phyloP scores from a whole-genome alignment of 1,140 invertebrate species.

The Vollenhovia emeryi region DNA sequence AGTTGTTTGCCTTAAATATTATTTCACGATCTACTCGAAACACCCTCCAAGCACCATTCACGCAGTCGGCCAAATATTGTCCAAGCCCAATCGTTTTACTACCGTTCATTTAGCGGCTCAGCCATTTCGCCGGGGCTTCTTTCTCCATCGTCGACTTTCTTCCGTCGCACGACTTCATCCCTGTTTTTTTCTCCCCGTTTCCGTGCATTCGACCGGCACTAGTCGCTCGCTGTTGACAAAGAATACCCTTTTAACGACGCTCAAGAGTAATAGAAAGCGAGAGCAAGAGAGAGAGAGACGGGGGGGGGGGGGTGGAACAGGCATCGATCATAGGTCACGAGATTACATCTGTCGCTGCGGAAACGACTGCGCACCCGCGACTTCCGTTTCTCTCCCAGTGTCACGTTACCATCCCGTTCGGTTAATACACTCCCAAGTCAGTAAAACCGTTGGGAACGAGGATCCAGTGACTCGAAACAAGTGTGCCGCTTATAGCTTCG shows the following conservation, averaged over 20 bases:
- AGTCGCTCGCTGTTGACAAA: constrained; percentile 68
- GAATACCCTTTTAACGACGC: constrained; percentile 69
- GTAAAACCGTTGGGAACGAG: constrained; percentile 1
- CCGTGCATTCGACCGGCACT: constrained; percentile 64
- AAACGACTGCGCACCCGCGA: constrained; percentile 78
- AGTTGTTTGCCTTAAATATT: constrained; percentile 78
- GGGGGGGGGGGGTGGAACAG: constrained; percentile 33
- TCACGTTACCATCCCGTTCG: constrained; percentile 74
- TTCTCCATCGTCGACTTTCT: constrained; percentile 20
- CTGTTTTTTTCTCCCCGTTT: constrained; percentile 51
- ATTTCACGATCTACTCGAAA: constrained; percentile 68
- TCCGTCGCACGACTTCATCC: constrained; percentile 58
- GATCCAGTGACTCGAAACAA: constrained; percentile 40
- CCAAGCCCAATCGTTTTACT: constrained; percentile 74
- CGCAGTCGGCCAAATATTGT: constrained; percentile 75
- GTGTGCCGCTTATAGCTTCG: constrained; percentile 5
- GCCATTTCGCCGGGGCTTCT: constrained; percentile 2
- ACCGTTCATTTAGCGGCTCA: constrained; percentile 55
- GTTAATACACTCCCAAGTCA: constrained; percentile 71
- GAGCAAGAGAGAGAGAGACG: constrained; percentile 16
- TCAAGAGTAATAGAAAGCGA: constrained; percentile 15
- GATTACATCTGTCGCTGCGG: constrained; percentile 80
- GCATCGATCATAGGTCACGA: constrained; percentile 56
- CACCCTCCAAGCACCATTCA: constrained; percentile 66
- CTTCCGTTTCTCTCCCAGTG: constrained; percentile 75